phyloP scores from a whole-genome alignment of 53 echinoderm and acorn worm genomes.

The Echinometra lucunter region DNA sequence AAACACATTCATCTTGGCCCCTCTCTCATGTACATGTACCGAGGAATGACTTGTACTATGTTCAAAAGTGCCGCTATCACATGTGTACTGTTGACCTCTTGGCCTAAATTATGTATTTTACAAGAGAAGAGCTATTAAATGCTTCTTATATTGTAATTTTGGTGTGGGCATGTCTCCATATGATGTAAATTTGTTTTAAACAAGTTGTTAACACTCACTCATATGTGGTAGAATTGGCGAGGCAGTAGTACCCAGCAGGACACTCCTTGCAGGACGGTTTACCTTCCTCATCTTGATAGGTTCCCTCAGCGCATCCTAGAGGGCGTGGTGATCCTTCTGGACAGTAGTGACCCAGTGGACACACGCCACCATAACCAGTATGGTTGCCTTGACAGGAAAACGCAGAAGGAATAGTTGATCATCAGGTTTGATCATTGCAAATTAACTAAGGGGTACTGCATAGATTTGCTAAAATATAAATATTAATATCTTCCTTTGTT shows the following conservation, averaged over 20 bases:
- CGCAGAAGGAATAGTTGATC: background rate
- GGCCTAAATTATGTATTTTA: background rate
- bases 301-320: conserved; percentile 85
- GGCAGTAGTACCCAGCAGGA: conserved; percentile 95
- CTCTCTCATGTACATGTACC: no score
- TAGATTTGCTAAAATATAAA: no score
- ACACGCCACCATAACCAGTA: conserved; percentile 94
- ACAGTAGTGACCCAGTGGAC: conserved; percentile 88
- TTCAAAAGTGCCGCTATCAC: no score
- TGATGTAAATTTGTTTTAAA: no score
- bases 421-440: background rate
- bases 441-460: background rate
- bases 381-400: conserved; percentile 78
- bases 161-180: no score
- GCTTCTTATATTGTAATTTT: no score
- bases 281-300: conserved; percentile 95
- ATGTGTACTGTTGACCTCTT: no score
- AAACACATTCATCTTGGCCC: no score
- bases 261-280: conserved; percentile 81
- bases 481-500: no score
- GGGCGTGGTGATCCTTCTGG: conserved; percentile 81
- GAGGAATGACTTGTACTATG: no score
- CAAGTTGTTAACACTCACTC: no score
- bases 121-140: no score
- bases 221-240: conserved; percentile 87